phyloP scores from a whole-genome alignment of 1,140 invertebrate genomes.

The Trachymyrmex cornetzi region DNA sequence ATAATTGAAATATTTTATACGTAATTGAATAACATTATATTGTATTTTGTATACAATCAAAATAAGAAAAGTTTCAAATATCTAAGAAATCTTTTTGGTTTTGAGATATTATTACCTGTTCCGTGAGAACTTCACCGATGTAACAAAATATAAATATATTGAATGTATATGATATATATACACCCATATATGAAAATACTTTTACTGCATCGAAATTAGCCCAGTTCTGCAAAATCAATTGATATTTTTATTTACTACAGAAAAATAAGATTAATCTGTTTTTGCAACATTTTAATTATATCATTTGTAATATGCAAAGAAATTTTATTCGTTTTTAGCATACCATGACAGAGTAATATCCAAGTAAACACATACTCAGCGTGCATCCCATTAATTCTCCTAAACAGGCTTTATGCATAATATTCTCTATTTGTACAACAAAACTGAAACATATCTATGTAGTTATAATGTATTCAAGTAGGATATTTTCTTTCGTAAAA shows the following conservation, averaged over 20 bases:
- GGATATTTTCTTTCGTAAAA: neutral
- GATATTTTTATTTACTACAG: neutral
- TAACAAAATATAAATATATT: conserved; percentile 80
- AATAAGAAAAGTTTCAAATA: neutral
- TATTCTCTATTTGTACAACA: conserved; percentile 68
- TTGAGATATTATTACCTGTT: conserved; percentile 70
- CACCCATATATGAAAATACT: neutral
- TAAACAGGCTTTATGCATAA: conserved; percentile 74
- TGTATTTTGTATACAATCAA: neutral
- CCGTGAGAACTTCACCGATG: conserved; percentile 73
- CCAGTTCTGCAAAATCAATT: conserved; percentile 74
- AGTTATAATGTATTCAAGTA: neutral
- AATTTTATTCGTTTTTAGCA: conserved; percentile 44
- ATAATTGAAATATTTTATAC: no score
- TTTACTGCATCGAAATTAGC: conserved; percentile 22
- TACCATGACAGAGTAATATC: conserved; percentile 79
- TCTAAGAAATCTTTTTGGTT: neutral
- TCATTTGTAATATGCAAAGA: neutral
- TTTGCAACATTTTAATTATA: neutral
- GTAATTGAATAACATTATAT: neutral
- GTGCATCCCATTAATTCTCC: conserved; percentile 77
- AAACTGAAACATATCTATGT: conserved; percentile 71
- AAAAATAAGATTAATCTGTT: conserved; percentile 10
- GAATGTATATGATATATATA: neutral
- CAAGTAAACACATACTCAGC: conserved; percentile 76